phyloP scores from a whole-genome alignment of 1,140 invertebrate genomes.

The Colletes gigas region DNA sequence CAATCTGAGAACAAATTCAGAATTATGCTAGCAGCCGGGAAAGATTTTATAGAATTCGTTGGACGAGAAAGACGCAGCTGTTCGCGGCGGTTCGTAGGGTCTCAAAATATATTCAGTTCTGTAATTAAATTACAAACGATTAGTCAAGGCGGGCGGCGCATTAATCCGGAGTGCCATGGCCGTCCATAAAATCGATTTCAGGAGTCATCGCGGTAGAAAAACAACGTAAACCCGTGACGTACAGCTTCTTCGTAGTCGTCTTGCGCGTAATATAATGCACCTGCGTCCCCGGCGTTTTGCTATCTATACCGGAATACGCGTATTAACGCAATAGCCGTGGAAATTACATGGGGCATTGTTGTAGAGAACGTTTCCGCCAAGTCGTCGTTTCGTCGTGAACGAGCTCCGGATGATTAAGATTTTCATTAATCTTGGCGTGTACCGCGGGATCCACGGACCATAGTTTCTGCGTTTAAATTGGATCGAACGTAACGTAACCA shows the following conservation, averaged over 20 bases:
- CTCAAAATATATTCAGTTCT: background rate
- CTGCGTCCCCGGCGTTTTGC: background rate
- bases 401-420: slow-evolving; percentile 39
- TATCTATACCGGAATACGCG: background rate
- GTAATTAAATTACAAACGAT: slow-evolving; percentile 3
- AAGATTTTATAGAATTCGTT: no score
- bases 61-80: background rate
- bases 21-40: no score
- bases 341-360: slow-evolving; percentile 19
- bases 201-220: background rate
- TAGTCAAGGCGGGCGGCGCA: background rate
- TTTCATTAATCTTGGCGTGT: slow-evolving; percentile 45
- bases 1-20: no score
- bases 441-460: background rate
- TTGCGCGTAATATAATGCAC: slow-evolving; percentile 2
- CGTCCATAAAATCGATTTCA: slow-evolving; percentile 8
- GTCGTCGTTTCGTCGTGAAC: slow-evolving; percentile 33
- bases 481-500: background rate
- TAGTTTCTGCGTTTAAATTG: background rate
- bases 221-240: background rate
- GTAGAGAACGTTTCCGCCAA: slow-evolving; percentile 32
- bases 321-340: slow-evolving; percentile 31
- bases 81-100: background rate
- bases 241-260: background rate
- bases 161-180: background rate